phyloP scores from a whole-genome alignment of 1,140 invertebrate genomes.

The Drosophila pseudoananassae region DNA sequence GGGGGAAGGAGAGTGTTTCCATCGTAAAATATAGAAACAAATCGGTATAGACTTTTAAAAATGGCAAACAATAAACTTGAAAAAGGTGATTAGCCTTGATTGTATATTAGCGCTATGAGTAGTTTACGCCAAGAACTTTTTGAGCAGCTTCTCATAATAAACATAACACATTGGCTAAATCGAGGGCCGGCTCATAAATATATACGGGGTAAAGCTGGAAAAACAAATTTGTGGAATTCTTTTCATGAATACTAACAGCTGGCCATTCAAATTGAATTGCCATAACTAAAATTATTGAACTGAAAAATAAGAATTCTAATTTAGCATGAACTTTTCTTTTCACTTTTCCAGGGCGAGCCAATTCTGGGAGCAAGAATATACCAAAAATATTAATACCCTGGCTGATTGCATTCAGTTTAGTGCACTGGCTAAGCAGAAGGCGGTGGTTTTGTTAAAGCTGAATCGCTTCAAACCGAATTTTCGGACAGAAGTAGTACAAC shows the following conservation, averaged over 20 bases:
- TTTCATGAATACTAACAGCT: slow-evolving; percentile 19
- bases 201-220: slow-evolving; percentile 44
- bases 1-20: slow-evolving; percentile 29
- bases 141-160: slow-evolving; percentile 47
- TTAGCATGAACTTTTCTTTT: not conserved
- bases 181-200: slow-evolving; percentile 51
- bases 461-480: not conserved
- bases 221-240: slow-evolving; percentile 25
- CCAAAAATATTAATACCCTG: slow-evolving; percentile 39
- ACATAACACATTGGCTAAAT: slow-evolving; percentile 49
- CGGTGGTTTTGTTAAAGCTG: slow-evolving; percentile 36
- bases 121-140: slow-evolving; percentile 40
- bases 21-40: slow-evolving; percentile 47
- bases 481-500: slow-evolving; percentile 36
- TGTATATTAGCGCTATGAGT: slow-evolving; percentile 54
- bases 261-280: slow-evolving; percentile 13
- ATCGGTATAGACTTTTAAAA: slow-evolving; percentile 18
- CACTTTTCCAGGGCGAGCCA: slow-evolving; percentile 67
- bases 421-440: slow-evolving; percentile 39
- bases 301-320: not conserved
- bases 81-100: slow-evolving; percentile 44
- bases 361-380: slow-evolving; percentile 28
- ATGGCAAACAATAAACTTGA: slow-evolving; percentile 48
- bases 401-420: slow-evolving; percentile 24
- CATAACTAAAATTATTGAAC: not conserved